Percentiles rank a stretch among this genome's conserved stretches.
Conservation (phyloP, 1,140 invertebrate genomes). For the Drosophila erecta region DNA sequence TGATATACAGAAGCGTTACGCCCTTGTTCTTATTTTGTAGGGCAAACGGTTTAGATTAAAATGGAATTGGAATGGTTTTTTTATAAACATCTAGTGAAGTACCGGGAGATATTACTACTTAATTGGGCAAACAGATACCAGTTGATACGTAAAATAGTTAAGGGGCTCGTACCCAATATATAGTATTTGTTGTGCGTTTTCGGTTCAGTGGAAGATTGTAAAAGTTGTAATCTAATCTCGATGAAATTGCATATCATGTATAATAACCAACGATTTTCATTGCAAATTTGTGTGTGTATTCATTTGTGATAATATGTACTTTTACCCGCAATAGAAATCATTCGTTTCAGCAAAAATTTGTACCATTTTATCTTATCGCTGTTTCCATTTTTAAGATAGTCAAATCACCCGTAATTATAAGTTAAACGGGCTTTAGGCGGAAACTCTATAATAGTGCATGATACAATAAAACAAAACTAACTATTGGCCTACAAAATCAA, state of each 20-base stretch:
- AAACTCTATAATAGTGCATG: neutral
- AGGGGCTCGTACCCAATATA: slow-evolving; percentile 22
- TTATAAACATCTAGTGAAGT: slow-evolving; percentile 2
- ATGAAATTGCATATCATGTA: slow-evolving; percentile 5
- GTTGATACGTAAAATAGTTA: neutral
- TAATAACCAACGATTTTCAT: too few relatives aligned
- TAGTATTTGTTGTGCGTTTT: slow-evolving; percentile 5
- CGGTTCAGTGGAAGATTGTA: slow-evolving; percentile 28
- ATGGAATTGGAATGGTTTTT: slow-evolving; percentile 2
- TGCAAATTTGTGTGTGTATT: too few relatives aligned
- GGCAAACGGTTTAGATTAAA: slow-evolving; percentile 27
- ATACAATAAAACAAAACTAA: neutral
- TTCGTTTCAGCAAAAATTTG: slow-evolving; percentile 1
- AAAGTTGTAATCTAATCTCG: slow-evolving; percentile 9
- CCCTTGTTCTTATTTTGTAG: slow-evolving; percentile 31
- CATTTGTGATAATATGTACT: neutral
- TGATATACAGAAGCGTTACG: slow-evolving; percentile 19
- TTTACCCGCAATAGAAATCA: neutral
- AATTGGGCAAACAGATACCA: slow-evolving; percentile 25
- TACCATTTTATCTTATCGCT: slow-evolving; percentile 5
- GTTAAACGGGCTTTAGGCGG: neutral
- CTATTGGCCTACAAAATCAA: neutral
- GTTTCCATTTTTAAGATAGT: neutral
- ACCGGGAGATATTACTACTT: slow-evolving; percentile 13
- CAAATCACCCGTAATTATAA: neutral